Evolutionary conservation across 2,797 vertebrate genomes (phyloP).

Genomic region (Rachycentron canadum): DNA sequence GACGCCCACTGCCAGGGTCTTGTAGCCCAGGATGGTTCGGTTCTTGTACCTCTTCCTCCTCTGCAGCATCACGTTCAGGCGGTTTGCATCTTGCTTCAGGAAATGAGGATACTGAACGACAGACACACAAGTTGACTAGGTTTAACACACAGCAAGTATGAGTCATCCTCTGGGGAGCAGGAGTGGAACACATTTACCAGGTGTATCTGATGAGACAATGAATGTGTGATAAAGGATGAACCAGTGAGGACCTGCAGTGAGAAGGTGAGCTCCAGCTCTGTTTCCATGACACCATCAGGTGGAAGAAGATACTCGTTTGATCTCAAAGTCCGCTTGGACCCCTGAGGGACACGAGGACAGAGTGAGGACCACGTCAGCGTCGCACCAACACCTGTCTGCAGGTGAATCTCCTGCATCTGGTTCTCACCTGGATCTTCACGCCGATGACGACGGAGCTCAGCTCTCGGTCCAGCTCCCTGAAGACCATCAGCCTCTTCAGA

Average conservation of each 20-base stretch:
- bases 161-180: neutral
- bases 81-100: slow-evolving; percentile 86
- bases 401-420: no score
- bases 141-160: neutral
- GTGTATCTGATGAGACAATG: neutral
- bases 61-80: slow-evolving; percentile 90
- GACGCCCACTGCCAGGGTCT: slow-evolving; percentile 88
- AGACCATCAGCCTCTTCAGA: slow-evolving; percentile 82
- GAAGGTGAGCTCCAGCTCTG: slow-evolving; percentile 90
- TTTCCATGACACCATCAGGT: slow-evolving; percentile 87
- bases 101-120: slow-evolving; percentile 62
- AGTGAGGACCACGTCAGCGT: neutral
- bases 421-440: slow-evolving; percentile 83
- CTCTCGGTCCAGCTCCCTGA: slow-evolving; percentile 82
- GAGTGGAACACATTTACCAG: neutral
- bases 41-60: slow-evolving; percentile 91
- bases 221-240: neutral
- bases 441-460: slow-evolving; percentile 84
- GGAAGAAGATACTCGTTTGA: slow-evolving; percentile 88
- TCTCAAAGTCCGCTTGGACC: slow-evolving; percentile 88
- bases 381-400: neutral
- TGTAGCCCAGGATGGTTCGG: slow-evolving; percentile 90
- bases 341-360: slow-evolving; percentile 68
- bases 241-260: slow-evolving; percentile 85
- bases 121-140: neutral